Evolutionary conservation across 64 coral and sea anemone genomes (phyloP), one percentile per base, ranked within the genome.

Genomic region (Dendrophyllia cribrosa): DNA sequence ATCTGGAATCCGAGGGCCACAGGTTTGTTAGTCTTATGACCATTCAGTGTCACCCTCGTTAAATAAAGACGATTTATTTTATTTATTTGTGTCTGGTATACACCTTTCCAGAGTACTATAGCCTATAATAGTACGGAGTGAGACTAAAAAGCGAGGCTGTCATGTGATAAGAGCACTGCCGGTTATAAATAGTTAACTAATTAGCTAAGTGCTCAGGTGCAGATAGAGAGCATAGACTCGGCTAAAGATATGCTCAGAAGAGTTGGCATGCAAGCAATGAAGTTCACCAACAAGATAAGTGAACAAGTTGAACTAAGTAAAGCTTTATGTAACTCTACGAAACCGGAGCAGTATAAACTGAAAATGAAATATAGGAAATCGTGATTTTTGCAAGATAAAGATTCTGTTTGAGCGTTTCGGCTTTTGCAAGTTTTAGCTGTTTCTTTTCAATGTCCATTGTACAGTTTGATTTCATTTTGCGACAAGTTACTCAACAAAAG

Each of bases 371-470:
- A 8, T 69, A 8, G 61, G 17, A 64, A 64, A 17, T 64, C 4
- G 66, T 45, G 26, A 72, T 72, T 72, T 69, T 72, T 45, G 34
- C 25, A 64, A 82, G 78, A 45, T 82, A 64, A 64, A 64, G 20
- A 6, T 14, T 82, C n/a, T 45, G 26, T 82, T 82, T 64, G 59
- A 46, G 26, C 15, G 34, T 5, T 4, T 14, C 43, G 25, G 10
- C 17, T 48, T 82, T 79, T 59, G 19, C 13, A 16, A 46, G 58
- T 82, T 34, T 25, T 20, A 21, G 24, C 11, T n/a, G 53, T 58
- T 52, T 79, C 24, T 61, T 79, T 81, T 58, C 43, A 12, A 62
- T 62, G 23, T 4, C 20, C 77, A 43, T 79, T 24, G n/a, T 24
- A 23, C n/a, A 6, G n/a, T 43, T 34, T 59, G 77, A 79, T 79